These are phyloP conservation scores for Tympanoctomys barrerae DNA, from an alignment of 2,797 vertebrate genomes.

Conservation along the genomic window DNA sequence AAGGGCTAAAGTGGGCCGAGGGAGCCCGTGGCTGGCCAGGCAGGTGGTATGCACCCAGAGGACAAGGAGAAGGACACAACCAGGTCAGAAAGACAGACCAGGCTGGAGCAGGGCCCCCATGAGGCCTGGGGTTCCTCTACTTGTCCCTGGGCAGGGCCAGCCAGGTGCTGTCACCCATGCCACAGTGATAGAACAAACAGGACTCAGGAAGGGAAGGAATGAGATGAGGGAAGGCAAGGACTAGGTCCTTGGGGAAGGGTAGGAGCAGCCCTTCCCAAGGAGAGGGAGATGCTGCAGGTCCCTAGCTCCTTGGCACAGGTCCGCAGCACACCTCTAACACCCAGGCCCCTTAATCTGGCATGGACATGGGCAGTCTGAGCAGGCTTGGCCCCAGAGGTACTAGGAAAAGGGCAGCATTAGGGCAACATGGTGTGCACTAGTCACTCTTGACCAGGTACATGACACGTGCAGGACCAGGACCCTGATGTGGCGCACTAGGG, in stretches of 20 bases:
- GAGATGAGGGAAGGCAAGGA: background rate
- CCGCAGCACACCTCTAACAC: background rate
- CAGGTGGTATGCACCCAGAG: too few relatives aligned
- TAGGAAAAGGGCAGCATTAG: too few relatives aligned
- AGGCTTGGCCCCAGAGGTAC: background rate
- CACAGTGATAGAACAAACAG: background rate
- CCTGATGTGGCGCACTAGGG: background rate
- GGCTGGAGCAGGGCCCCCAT: background rate
- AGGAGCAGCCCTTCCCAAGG: background rate
- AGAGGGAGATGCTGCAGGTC: background rate
- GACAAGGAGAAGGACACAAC: background rate
- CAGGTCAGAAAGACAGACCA: background rate
- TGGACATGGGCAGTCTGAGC: background rate
- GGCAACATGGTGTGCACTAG: background rate
- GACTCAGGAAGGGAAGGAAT: background rate
- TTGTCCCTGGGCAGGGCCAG: background rate
- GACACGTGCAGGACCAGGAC: background rate
- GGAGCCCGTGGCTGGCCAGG: background rate
- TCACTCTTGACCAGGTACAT: background rate
- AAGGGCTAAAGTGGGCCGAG: background rate
- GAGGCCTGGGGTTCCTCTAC: background rate
- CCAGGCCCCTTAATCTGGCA: background rate
- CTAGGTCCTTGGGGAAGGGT: too few relatives aligned
- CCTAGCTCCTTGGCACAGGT: background rate
- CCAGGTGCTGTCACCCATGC: background rate